Conservation (phyloP, 2,888 invertebrate genomes). For the Ectemnius lituratus region DNA sequence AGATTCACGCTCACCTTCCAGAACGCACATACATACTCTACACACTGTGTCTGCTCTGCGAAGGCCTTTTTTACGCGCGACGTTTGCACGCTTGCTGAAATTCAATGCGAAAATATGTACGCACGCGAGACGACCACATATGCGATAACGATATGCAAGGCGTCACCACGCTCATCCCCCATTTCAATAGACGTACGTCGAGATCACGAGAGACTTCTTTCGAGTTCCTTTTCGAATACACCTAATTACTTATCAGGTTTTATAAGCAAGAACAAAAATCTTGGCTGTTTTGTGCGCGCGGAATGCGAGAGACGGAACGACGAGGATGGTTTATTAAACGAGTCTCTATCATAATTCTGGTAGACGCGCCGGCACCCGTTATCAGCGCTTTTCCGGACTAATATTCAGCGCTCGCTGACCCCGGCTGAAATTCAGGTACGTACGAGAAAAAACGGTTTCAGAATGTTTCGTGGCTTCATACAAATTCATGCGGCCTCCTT, state of each 20-base stretch:
- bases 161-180: conserved; percentile 32
- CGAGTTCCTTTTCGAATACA: background rate
- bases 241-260: background rate
- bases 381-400: conserved; percentile 16
- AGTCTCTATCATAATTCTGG: conserved; percentile 27
- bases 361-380: background rate
- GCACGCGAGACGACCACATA: conserved; percentile 39
- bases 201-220: too few relatives aligned
- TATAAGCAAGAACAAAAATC: background rate
- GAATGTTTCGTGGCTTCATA: conserved; percentile 21
- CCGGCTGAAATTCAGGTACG: conserved; percentile 25
- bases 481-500: conserved; percentile 31
- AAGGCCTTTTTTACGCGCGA: conserved; percentile 49
- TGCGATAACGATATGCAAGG: conserved; percentile 60
- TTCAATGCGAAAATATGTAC: conserved; percentile 55
- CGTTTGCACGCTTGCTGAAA: conserved; percentile 63
- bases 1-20: background rate
- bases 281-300: background rate
- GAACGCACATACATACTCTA: background rate
- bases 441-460: conserved; percentile 23
- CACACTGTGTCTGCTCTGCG: background rate
- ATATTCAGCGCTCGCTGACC: conserved; percentile 11
- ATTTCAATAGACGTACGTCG: too few relatives aligned
- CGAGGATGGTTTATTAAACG: conserved; percentile 18
- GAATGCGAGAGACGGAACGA: background rate